Percentiles rank a stretch among this genome's conserved stretches.
These are phyloP conservation scores for Emydoidea blandingii DNA, from an alignment of 2,797 vertebrate genomes.

Conservation along the genomic window DNA sequence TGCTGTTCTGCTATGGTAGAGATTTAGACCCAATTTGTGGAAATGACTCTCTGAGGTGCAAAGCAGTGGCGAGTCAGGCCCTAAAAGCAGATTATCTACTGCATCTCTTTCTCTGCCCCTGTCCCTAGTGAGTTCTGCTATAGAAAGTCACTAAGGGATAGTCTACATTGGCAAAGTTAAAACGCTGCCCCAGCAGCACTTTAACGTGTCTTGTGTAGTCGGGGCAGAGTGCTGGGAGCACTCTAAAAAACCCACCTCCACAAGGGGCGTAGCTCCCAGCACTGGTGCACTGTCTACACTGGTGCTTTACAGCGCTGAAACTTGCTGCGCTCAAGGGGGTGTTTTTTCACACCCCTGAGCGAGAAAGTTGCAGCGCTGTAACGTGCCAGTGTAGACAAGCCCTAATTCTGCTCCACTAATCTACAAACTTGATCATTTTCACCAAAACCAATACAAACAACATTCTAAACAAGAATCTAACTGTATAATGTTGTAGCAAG, in stretches of 20 bases:
- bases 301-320: too few species aligned
- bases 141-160: neutral
- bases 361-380: too few species aligned
- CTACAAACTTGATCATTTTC: neutral
- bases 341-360: too few species aligned
- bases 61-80: neutral
- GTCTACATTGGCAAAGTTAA: too few species aligned
- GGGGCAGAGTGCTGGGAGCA: too few species aligned
- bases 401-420: neutral
- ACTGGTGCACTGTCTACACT: too few species aligned
- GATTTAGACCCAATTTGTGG: neutral
- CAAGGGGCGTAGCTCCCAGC: too few species aligned
- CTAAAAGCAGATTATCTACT: rapidly evolving
- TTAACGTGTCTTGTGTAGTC: too few species aligned
- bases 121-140: rapidly evolving
- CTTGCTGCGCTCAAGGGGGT: too few species aligned
- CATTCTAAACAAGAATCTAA: rapidly evolving
- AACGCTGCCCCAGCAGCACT: too few species aligned
- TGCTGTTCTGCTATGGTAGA: neutral
- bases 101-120: neutral
- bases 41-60: neutral
- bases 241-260: too few species aligned
- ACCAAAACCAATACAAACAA: neutral
- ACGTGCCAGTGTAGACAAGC: too few species aligned
- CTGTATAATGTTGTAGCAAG: neutral